Evolutionary conservation across 2,888 invertebrate species (phyloP), one percentile per base, ranked within the genome.

Genomic region (Sphaerophoria rueppellii): DNA sequence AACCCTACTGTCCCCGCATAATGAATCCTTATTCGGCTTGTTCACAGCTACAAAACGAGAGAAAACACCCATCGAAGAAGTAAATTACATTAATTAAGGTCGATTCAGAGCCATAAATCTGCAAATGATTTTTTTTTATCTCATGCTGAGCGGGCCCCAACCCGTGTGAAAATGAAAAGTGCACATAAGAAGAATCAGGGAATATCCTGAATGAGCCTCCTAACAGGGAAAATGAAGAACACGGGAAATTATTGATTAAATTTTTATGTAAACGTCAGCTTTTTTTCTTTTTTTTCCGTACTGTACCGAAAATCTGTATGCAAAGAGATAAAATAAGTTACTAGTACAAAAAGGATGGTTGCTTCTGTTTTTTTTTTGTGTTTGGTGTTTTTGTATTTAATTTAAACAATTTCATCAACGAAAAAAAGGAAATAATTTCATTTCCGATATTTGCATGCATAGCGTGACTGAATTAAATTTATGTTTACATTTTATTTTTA

Each of bases 41-140:
- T 32, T 7, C 7, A 35, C n/a, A 11, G 5, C 6, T n/a, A 55
- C 34, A 1, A 32, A 34, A n/a, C 40, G 46, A 43, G 43, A 61
- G 34, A 40, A 50, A 12, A 14, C 7, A 32, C 32, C 14, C 34
- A 58, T 32, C 6, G 65, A 46, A 46, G 74, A 57, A 61, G 83
- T 75, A 80, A 71, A 83, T 80, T 80, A 80, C 83, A 83, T 83
- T 83, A 80, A 83, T 83, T 83, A 83, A 83, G 72, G 80, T 50
- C 75, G 71, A 76, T 83, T 83, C 80, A 72, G 54, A 80, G 71
- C 75, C 50, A 83, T 83, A 83, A 83, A 83, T 83, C 83, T 83
- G 79, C 14, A 61, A 65, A 40, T 46, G 58, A 67, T 77, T 40
- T 76, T 73, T 71, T 50, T n/a, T 43, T 57, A 71, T 80, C 57